Base-by-base conservation (phyloP, 2,888 invertebrate genomes). In the Aspidiotus rigidus region DNA sequence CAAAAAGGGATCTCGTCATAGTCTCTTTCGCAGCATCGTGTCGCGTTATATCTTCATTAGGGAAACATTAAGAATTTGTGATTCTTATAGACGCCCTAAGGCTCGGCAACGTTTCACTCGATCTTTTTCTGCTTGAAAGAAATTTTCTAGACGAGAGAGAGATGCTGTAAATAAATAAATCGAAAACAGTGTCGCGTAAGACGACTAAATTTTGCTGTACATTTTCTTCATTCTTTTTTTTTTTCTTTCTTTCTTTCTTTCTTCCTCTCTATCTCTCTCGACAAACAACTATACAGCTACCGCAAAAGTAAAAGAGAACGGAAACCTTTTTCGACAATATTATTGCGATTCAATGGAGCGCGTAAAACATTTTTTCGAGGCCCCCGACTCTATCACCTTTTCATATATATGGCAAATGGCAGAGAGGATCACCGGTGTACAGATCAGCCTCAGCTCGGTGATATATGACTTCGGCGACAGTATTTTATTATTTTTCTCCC, bases 341-440 rank as follows among this genome's bases (percentile, higher is more conserved):
- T 64, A 64, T 64, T 54, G 64, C 64, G 54, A 64, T 64, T 64
- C 64, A 64, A 64, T 64, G 64, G 64, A 64, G 64, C 64, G 64
- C 64, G 40, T 64, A 64, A 64, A 64, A 64, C 64, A 64, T 64
- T 64, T 53, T 28, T 49, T 49, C 49, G 49, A 54, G 54, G 40
- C 54, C 64, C 64, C 64, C 64, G 64, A 55, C 64, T 53, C 64
- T 64, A 54, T 64, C 64, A 64, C 64, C 64, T 64, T 28, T 64
- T 64, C 64, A 64, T 64, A 64, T 54, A 54, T 54, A 54, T 64
- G n/a, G n/a, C 28, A 28, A 28, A 28, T 28, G 28, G 28, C 28
- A 28, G 28, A 28, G 28, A 28, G 28, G 28, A 28, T 28, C 28
- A 64, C 17, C 64, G 64, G 53, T 64, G 55, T 40, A 54, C 64